A percentile compares a stretch with the other conserved stretches of the same genome.
phyloP scores from a whole-genome alignment of 2,888 invertebrate species.

The Diplazon laetatorius region DNA sequence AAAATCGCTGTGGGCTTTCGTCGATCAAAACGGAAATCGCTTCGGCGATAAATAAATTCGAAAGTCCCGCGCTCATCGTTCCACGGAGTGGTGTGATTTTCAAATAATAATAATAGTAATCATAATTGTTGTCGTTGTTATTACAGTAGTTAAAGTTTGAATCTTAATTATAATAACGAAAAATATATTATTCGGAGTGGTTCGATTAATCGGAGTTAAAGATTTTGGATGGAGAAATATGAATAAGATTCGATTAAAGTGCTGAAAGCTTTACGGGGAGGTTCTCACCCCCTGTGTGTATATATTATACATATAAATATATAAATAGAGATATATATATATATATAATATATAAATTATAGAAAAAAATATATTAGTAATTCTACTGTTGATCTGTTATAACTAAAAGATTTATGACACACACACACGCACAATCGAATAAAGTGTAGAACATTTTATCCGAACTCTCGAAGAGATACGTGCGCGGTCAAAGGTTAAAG shows the following conservation, averaged over 20 bases:
- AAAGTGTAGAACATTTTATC: constrained; percentile 15
- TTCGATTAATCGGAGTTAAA: constrained; percentile 4
- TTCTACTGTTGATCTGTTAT: constrained; percentile 7
- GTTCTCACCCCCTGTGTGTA: constrained; percentile 37
- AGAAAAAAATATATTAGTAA: background rate
- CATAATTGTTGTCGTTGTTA: background rate
- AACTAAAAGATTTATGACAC: background rate
- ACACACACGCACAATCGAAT: background rate
- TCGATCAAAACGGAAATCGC: constrained; percentile 23
- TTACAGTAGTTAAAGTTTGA: constrained; percentile 10
- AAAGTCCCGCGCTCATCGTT: background rate
- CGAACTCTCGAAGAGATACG: background rate
- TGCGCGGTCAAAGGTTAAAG: background rate
- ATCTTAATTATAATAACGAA: constrained; percentile 22
- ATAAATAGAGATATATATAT: constrained; percentile 4
- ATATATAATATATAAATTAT: constrained; percentile 18
- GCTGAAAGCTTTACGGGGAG: constrained; percentile 60
- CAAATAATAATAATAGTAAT: background rate
- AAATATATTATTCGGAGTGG: constrained; percentile 35
- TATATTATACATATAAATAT: constrained; percentile 11
- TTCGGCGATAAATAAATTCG: background rate
- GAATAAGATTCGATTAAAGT: constrained; percentile 69
- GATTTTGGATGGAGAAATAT: constrained; percentile 56
- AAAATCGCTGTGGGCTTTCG: constrained; percentile 9
- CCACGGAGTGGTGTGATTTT: constrained; percentile 27